A percentile compares a stretch with the other conserved stretches of the same genome.
Conservation (phyloP, 2,888 invertebrate species). For the Drosophila picticornis region DNA sequence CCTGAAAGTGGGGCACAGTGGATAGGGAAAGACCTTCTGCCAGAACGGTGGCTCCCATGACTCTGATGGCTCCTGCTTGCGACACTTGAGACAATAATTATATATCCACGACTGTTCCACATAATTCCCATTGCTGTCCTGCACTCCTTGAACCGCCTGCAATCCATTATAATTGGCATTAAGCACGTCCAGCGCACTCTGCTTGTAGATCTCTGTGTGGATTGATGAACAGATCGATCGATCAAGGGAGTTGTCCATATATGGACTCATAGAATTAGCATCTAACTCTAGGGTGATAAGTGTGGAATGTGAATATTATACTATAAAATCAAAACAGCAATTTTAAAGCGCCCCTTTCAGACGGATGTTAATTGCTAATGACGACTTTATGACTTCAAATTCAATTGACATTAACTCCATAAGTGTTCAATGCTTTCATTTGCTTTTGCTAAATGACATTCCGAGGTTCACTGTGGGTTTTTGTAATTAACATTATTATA, state of each 20-base stretch:
- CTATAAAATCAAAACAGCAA: constrained; percentile 8
- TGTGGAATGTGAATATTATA: constrained; percentile 25
- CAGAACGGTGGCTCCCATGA: constrained; percentile 94
- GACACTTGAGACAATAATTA: constrained; percentile 92
- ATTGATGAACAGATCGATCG: not conserved
- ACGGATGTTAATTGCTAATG: constrained; percentile 37
- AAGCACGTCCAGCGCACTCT: constrained; percentile 80
- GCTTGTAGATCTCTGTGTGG: constrained; percentile 76
- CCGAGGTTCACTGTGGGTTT: not conserved
- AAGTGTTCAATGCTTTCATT: constrained; percentile 29
- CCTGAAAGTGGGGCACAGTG: constrained; percentile 93
- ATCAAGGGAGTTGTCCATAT: constrained; percentile 4
- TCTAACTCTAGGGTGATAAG: constrained; percentile 48
- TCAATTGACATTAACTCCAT: constrained; percentile 46
- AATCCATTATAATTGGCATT: constrained; percentile 79
- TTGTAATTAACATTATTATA: constrained; percentile 40
- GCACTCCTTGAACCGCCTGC: constrained; percentile 42
- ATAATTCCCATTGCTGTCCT: constrained; percentile 56
- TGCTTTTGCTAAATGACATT: not conserved
- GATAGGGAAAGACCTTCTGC: constrained; percentile 93
- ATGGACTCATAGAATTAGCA: constrained; percentile 34
- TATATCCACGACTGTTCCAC: constrained; percentile 91
- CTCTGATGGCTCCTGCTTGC: constrained; percentile 90
- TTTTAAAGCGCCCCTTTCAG: constrained; percentile 5
- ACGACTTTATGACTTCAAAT: constrained; percentile 35